Percentiles rank a stretch among this genome's conserved stretches.
Conservation (phyloP, 35 echinoderm and acorn worm species). For the Strongylocentrotus purpuratus region DNA sequence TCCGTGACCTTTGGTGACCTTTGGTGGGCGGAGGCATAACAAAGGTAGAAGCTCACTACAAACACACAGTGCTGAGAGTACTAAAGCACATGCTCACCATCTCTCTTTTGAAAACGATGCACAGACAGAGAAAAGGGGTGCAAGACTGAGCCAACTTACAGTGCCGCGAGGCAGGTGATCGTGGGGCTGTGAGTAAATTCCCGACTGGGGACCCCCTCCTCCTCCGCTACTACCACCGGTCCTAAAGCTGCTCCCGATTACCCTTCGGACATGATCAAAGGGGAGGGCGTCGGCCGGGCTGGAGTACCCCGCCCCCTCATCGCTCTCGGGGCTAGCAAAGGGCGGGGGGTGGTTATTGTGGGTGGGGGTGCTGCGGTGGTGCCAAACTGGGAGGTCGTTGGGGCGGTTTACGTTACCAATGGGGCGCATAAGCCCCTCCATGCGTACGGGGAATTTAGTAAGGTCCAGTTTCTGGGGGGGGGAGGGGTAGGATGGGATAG, state of each 20-base stretch:
- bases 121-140: neutral
- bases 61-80: neutral
- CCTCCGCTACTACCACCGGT: neutral
- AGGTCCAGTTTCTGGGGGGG: conserved; percentile 59
- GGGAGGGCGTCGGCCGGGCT: conserved; percentile 57
- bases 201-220: neutral
- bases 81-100: neutral
- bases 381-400: conserved; percentile 41
- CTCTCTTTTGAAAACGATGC: neutral
- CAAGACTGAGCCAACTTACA: conserved; percentile 33
- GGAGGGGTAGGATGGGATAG: neutral
- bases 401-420: conserved; percentile 22
- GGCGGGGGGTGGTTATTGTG: neutral
- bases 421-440: conserved; percentile 22
- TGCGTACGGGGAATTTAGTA: conserved; percentile 49
- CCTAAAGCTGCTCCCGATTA: conserved; percentile 23
- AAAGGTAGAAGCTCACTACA: neutral
- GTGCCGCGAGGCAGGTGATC: conserved; percentile 56
- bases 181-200: conserved; percentile 59
- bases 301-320: conserved; percentile 50
- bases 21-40: no score
- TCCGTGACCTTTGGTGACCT: no score
- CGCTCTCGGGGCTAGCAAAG: conserved; percentile 53
- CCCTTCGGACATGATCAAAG: neutral
- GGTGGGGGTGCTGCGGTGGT: neutral